A percentile compares a stretch with the other conserved stretches of the same genome.
phyloP scores from a whole-genome alignment of 2,888 invertebrate species.

The Rutpela maculata region DNA sequence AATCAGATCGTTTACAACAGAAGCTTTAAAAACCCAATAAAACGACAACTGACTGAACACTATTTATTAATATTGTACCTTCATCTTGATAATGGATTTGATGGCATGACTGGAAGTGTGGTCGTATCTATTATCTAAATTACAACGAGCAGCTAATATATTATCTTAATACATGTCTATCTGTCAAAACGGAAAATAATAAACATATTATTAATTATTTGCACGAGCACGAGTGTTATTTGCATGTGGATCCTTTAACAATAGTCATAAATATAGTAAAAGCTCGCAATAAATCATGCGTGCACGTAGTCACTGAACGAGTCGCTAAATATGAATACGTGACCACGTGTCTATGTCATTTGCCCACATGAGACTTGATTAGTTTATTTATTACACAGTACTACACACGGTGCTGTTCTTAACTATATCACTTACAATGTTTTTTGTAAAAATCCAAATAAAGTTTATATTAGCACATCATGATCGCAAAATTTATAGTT shows the following conservation, averaged over 20 bases:
- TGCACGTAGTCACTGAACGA: background rate
- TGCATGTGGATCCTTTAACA: background rate
- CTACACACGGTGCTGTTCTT: no score
- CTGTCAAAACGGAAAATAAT: background rate
- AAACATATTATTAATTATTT: slow-evolving; percentile 4
- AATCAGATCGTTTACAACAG: background rate
- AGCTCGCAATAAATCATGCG: background rate
- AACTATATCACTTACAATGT: no score
- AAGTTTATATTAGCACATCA: no score
- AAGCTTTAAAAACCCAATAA: background rate
- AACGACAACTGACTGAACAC: background rate
- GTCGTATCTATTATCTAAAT: slow-evolving; percentile 1
- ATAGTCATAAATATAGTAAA: background rate
- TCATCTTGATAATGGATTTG: background rate
- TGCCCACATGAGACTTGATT: background rate
- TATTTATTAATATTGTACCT: background rate
- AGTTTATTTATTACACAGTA: background rate
- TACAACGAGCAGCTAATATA: background rate
- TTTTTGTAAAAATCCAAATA: no score
- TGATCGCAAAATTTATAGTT: no score
- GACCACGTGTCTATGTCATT: background rate
- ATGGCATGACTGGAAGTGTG: background rate
- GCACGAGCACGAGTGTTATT: background rate
- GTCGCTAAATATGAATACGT: background rate
- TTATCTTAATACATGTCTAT: background rate